These are phyloP conservation scores for Labroides dimidiatus DNA, from an alignment of 2,797 vertebrate genomes.

Conservation along the genomic window DNA sequence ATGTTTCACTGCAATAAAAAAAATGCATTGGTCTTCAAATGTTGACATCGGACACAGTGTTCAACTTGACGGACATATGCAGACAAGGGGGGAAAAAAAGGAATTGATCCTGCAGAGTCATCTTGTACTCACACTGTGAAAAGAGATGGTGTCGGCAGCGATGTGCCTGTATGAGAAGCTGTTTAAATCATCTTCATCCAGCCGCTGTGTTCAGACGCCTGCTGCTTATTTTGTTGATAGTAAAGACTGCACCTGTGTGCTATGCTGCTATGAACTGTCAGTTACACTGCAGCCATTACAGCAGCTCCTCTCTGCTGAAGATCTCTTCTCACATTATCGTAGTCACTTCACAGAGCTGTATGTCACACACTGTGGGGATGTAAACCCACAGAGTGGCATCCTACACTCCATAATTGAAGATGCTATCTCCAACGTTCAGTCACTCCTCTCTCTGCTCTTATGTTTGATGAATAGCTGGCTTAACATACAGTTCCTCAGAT, in stretches of 20 bases:
- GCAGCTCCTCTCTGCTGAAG: constrained; percentile 5
- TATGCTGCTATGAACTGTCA: constrained; percentile 39
- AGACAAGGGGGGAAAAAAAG: too few relatives aligned
- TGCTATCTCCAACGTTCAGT: constrained; percentile 63
- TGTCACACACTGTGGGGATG: constrained; percentile 62
- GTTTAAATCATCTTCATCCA: constrained; percentile 4
- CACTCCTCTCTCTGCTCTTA: constrained; percentile 60
- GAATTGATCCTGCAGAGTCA: constrained; percentile 1
- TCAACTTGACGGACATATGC: too few relatives aligned
- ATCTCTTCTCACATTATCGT: constrained; percentile 61
- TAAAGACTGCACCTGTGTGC: constrained; percentile 21
- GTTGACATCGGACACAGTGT: too few relatives aligned
- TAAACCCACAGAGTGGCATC: constrained; percentile 63
- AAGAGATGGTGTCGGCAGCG: neutral
- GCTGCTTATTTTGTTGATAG: constrained; percentile 26
- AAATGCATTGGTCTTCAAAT: too few relatives aligned
- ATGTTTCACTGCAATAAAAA: too few relatives aligned
- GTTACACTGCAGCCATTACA: constrained; percentile 34
- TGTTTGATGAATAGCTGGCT: constrained; percentile 74
- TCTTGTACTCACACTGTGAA: constrained; percentile 1
- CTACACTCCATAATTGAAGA: constrained; percentile 69
- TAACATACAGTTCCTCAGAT: constrained; percentile 71
- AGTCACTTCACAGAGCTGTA: constrained; percentile 58
- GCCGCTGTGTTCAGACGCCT: neutral
- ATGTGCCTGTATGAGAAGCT: neutral